phyloP scores from a whole-genome alignment of 2,113 vertebrate genomes.

The Plecturocebus donacophilus region DNA sequence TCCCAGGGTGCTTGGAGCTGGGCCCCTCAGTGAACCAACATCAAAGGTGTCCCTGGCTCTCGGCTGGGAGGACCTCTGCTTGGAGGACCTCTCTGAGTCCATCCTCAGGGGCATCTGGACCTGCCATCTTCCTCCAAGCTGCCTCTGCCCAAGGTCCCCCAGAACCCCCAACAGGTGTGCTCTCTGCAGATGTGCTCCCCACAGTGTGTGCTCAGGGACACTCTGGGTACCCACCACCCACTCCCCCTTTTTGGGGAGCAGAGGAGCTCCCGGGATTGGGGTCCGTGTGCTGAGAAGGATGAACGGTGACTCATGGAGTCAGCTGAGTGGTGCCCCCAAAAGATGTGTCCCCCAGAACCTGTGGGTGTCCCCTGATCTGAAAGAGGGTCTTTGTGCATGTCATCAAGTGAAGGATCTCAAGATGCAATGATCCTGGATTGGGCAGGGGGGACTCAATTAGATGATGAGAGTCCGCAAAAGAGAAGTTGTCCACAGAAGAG shows the following conservation, averaged over 20 bases:
- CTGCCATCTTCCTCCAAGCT: too few species aligned
- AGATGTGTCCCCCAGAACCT: rapidly evolving
- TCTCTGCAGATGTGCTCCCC: not conserved
- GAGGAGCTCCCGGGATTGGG: not conserved
- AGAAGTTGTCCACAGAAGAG: not conserved
- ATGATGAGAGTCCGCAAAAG: not conserved
- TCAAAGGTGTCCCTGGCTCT: not conserved
- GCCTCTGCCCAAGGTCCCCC: not conserved
- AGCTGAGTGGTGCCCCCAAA: not conserved
- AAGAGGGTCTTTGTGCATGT: not conserved
- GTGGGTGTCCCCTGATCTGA: not conserved
- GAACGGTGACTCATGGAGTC: rapidly evolving
- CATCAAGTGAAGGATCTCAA: not conserved
- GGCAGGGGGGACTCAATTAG: too few species aligned
- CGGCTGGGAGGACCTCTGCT: rapidly evolving
- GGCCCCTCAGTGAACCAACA: not conserved
- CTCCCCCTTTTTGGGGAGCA: not conserved
- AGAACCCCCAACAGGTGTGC: too few species aligned
- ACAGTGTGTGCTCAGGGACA: not conserved
- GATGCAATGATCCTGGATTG: not conserved
- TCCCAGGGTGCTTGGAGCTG: too few species aligned
- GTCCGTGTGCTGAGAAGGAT: rapidly evolving
- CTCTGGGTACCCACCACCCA: not conserved
- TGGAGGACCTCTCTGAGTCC: rapidly evolving
- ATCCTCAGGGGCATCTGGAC: not conserved